phyloP scores from a whole-genome alignment of 2,797 vertebrate genomes.

The Bovichtus diacanthus region DNA sequence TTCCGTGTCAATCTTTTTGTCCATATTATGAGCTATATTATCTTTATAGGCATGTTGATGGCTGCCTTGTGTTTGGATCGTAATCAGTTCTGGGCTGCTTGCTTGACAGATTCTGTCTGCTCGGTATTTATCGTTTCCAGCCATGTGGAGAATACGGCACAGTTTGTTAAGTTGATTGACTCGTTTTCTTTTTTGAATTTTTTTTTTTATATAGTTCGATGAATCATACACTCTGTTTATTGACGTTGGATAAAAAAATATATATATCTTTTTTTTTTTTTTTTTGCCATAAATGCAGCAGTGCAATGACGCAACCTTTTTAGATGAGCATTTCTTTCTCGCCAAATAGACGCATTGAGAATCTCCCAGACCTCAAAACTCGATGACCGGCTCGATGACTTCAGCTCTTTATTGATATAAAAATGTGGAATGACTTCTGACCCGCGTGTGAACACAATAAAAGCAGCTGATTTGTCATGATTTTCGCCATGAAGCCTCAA shows the following conservation, averaged over 20 bases:
- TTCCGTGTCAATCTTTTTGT: slow-evolving; percentile 33
- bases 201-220: neutral
- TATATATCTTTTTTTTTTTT: too few species aligned
- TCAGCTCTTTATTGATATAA: neutral
- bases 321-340: neutral
- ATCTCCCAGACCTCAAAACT: neutral
- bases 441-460: neutral
- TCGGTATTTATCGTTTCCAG: neutral
- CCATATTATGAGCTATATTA: neutral
- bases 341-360: slow-evolving; percentile 3
- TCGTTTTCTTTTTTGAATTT: neutral
- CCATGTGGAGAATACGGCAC: neutral
- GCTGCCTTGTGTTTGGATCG: neutral
- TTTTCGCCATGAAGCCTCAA: neutral
- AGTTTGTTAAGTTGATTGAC: neutral
- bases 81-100: neutral
- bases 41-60: neutral
- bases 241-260: neutral
- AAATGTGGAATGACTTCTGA: neutral
- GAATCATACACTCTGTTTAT: neutral
- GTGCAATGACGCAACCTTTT: neutral
- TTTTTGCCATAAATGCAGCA: neutral
- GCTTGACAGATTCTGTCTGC: neutral
- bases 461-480: neutral
- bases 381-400: neutral